phyloP scores from a whole-genome alignment of 2,797 vertebrate species.

The Acrossocheilus wenchowensis region DNA sequence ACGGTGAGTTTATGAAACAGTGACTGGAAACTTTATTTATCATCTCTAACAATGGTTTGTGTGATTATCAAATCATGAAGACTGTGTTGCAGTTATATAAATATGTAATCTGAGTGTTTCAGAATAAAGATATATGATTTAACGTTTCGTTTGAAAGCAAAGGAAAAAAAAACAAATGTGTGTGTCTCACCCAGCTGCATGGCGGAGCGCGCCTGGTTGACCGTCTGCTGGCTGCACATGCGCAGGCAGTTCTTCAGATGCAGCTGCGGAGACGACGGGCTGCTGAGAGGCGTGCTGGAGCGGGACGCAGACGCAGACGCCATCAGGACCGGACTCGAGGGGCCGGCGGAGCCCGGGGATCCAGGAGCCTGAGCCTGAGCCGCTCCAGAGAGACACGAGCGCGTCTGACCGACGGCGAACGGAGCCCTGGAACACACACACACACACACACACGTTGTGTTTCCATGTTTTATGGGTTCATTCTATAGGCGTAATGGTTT shows the following conservation, averaged over 20 bases:
- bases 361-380: slow-evolving; percentile 76
- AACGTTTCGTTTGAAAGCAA: too few relatives aligned
- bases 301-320: slow-evolving; percentile 77
- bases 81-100: too few relatives aligned
- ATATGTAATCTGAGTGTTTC: too few relatives aligned
- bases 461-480: too few relatives aligned
- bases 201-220: slow-evolving; percentile 80
- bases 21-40: too few relatives aligned
- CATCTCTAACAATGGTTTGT: too few relatives aligned
- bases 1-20: too few relatives aligned
- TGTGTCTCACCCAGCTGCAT: slow-evolving; percentile 85
- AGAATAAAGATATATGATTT: too few relatives aligned
- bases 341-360: slow-evolving; percentile 74
- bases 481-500: not conserved
- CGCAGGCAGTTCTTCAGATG: slow-evolving; percentile 87
- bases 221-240: slow-evolving; percentile 80
- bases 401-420: slow-evolving; percentile 81
- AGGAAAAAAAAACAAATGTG: not conserved
- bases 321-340: slow-evolving; percentile 77
- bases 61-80: too few relatives aligned
- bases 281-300: slow-evolving; percentile 80
- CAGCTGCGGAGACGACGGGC: slow-evolving; percentile 72
- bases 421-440: slow-evolving; percentile 82
- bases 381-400: slow-evolving; percentile 78
- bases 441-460: not conserved